Base-by-base conservation (phyloP, 2,113 vertebrate species). In the Saguinus imperator region DNA sequence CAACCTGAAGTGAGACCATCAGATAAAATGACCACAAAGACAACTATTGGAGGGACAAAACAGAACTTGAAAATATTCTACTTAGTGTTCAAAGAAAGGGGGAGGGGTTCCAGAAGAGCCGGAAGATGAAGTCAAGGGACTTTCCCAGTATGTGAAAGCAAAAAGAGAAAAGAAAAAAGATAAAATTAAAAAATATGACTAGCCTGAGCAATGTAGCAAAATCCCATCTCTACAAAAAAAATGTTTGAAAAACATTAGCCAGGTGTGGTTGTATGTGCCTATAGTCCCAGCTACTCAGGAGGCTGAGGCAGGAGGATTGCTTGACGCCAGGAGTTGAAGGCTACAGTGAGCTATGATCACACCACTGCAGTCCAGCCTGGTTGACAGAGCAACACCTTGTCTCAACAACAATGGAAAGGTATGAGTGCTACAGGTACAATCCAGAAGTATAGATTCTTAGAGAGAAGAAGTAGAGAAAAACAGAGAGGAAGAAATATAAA, bases 71-170 rank as follows among this genome's bases (percentile, higher is more conserved):
- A 94, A 87, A 91, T 45, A 66, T 18, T 87, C 73, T 88, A 17
- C 8, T 45, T 84, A 58, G 13, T 77, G 48, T 64, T 91, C 55
- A 80, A 82, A 96, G 55, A 40, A 55, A 66, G 89, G 27, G 17
- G 8, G 0, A 8, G 20, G 68, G 58, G 64, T 35, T 61, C 58
- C 29, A 14, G 40, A 80, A 80, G 61, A 55, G 4, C 6, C 58
- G 14, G 64, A 80, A 90, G 61, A 25, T 61, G 64, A 73, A 88
- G 20, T 55, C 35, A 77, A 95, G 40, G 70, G 80, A 58, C 79
- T 94, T 82, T 66, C 66, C 48, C 84, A 89, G 75, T 29, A 77
- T 70, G 23, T n/a, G 82, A 80, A 96, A 68, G n/a, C 29, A 66
- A 89, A 64, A 1, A 50, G 5, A 75, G 70, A 73, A 91, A 50